A percentile compares a stretch with the other conserved stretches of the same genome.
phyloP scores from a whole-genome alignment of 2,113 vertebrate species.

The Serilophus lunatus region DNA sequence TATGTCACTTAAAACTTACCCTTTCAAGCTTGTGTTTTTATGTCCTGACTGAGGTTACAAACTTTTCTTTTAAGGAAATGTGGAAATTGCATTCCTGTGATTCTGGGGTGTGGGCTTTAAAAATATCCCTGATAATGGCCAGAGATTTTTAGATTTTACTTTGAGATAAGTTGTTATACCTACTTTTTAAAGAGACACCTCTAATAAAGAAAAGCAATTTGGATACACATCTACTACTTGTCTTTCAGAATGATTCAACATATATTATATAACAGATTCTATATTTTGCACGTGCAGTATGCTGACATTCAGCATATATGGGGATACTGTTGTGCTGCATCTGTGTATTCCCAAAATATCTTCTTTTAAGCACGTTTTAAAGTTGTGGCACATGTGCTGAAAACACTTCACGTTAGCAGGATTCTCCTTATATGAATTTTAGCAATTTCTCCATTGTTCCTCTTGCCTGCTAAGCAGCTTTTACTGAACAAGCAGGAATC shows the following conservation, averaged over 20 bases:
- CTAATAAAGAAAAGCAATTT: background rate
- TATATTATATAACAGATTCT: background rate
- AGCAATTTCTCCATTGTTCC: background rate
- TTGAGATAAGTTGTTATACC: background rate
- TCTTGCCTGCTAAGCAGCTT: background rate
- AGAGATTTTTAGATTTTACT: background rate
- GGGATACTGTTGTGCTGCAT: background rate
- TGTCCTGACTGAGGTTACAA: background rate
- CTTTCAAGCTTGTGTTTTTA: background rate
- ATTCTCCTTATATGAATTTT: background rate
- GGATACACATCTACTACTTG: background rate
- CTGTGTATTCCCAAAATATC: slow-evolving; percentile 15
- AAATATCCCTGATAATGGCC: background rate
- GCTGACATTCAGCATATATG: background rate
- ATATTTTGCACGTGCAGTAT: background rate
- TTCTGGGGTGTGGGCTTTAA: background rate
- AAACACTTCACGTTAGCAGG: background rate
- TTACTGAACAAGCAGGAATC: background rate
- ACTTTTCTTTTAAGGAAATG: background rate
- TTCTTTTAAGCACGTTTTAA: background rate
- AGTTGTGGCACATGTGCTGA: background rate
- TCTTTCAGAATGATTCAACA: background rate
- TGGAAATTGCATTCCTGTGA: background rate
- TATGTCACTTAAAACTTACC: background rate
- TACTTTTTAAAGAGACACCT: background rate